Evolutionary conservation across 2,888 invertebrate species (phyloP), one percentile per base, ranked within the genome.

Genomic region (Agrilus biguttatus): DNA sequence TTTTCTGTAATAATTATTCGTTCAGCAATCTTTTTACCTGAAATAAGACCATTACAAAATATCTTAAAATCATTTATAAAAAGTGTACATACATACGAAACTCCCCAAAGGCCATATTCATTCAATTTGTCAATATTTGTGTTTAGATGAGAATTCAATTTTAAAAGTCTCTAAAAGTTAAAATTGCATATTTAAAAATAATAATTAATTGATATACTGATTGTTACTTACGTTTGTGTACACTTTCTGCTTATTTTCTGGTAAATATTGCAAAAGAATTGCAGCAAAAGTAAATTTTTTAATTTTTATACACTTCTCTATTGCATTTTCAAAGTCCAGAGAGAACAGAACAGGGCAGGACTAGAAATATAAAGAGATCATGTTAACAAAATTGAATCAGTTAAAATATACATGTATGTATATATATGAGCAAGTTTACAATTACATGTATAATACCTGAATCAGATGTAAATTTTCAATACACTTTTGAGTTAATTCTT

Each of bases 281-380:
- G 54, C 55, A 12, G 57, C 57, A 43, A 56, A 55, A 37, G 53
- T 54, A 14, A 37, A 43, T 45, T 53, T 53, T 37, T 51, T 48
- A 7, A 50, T 33, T 42, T 51, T 38, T 2, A 57, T 44, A 37
- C 54, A 60, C 37, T 48, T 53, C 36, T 56, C 47, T n/a, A 57
- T 45, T 13, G 51, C 48, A n/a, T 47, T 49, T 33, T 55, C 53
- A 21, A 61, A 53, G 47, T 59, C 51, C n/a, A 63, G 41, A 5
- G 49, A 52, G 45, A 51, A 51, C 36, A 59, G 44, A 17, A 60
- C 57, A n/a, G 62, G 62, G 48, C 62, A 62, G 17, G 56, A 47
- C 58, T 61, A 39, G 42, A 55, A 57, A 49, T 17, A 37, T 36
- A 28, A 39, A 14, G 5, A 39, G 28, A 39, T 17, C 7, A 21